Evolutionary conservation across 2,888 invertebrate genomes (phyloP).

Genomic region (Tetramorium bicarinatum): DNA sequence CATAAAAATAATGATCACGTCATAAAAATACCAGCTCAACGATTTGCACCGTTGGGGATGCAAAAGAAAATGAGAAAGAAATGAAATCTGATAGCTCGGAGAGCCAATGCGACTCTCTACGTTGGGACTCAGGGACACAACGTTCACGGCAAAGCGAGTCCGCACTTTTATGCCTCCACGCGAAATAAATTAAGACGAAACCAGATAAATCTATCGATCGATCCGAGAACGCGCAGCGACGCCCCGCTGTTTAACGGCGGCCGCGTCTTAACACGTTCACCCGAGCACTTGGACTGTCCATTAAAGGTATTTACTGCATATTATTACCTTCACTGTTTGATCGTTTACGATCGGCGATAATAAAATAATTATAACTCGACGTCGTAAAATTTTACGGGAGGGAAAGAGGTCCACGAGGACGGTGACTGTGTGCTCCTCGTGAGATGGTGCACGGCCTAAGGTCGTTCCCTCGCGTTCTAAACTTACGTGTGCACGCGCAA

Average conservation of each 20-base stretch:
- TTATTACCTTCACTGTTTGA: slow-evolving; percentile 83
- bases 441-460: slow-evolving; percentile 57
- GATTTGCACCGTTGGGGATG: neutral
- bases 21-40: neutral
- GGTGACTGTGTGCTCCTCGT: slow-evolving; percentile 45
- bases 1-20: neutral
- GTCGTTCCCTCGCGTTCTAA: slow-evolving; percentile 58
- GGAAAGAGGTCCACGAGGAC: slow-evolving; percentile 23
- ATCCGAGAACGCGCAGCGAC: slow-evolving; percentile 60
- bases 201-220: slow-evolving; percentile 68
- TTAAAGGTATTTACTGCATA: slow-evolving; percentile 84
- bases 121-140: neutral
- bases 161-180: slow-evolving; percentile 22
- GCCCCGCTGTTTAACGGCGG: slow-evolving; percentile 73
- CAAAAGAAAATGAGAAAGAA: neutral
- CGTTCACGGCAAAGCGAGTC: neutral
- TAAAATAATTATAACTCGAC: slow-evolving; percentile 84
- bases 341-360: slow-evolving; percentile 84
- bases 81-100: slow-evolving; percentile 25
- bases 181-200: slow-evolving; percentile 66
- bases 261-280: slow-evolving; percentile 76
- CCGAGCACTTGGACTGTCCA: slow-evolving; percentile 76
- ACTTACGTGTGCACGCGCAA: slow-evolving; percentile 57
- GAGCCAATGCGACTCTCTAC: neutral
- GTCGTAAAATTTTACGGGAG: slow-evolving; percentile 81